Base-by-base conservation (phyloP, 2,888 invertebrate species). In the Criorhina ranunculi region DNA sequence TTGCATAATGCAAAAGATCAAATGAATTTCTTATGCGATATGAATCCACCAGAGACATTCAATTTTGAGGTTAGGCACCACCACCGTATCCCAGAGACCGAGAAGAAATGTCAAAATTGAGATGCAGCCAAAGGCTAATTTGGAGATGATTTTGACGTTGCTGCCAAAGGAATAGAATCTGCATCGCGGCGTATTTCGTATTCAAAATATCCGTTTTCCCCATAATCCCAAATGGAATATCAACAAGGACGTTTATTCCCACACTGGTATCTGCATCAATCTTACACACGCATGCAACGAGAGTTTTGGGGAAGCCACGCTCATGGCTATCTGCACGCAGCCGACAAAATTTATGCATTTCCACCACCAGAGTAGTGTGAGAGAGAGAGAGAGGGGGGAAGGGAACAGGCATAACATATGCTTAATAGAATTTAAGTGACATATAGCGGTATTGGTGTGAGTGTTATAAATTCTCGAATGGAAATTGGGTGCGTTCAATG, bases 1-100 rank as follows among this genome's bases (percentile, higher is more conserved):
- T 85, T 85, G 85, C 85, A 85, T 85, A 79, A 85, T 85, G 85
- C 85, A 85, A 85, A 79, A 85, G 85, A 85, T 85, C 85, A 85
- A 85, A 85, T 85, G 80, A 85, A 80, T 85, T 85, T 85, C 70
- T 76, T 80, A 80, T 85, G 79, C 75, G 66, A 85, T 85, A 80
- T 66, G 80, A 80, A 80, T 85, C 75, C 85, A 55, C 59, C 59
- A 66, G 85, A 80, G 75, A 85, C 80, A 66, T 85, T 80, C 85
- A 80, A 80, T 85, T 85, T 80, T 66, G 57, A 46, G 55, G 60
- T 53, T 69, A 67, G 40, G 37, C 33, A 55, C 40, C 44, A 66
- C n/a, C 70, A 11, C 17, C 35, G 29, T 67, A n/a, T 75, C 64
- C 46, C 60, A 44, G 62, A n/a, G 46, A 24, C 19, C 17, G 60